Evolutionary conservation across 1,140 invertebrate species (phyloP).

Genomic region (Hermetia illucens): DNA sequence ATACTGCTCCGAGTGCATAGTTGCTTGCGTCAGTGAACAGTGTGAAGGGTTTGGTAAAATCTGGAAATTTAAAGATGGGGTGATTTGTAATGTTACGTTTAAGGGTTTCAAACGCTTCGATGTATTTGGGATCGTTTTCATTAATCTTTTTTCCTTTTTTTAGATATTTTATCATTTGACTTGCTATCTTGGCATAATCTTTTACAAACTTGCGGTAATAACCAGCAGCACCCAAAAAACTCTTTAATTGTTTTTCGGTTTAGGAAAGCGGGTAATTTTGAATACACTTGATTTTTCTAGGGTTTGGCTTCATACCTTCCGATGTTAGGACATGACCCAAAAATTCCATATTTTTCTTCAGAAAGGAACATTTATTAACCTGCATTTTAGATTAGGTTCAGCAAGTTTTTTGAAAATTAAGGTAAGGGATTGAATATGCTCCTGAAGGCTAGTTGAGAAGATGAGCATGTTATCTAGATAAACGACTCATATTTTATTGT

Average conservation of each 20-base stretch:
- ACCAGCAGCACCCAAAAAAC: slow-evolving; percentile 16
- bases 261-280: slow-evolving; percentile 10
- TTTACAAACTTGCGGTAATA: slow-evolving; percentile 26
- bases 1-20: too few relatives aligned
- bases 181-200: slow-evolving; percentile 17
- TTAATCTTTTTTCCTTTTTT: slow-evolving; percentile 1
- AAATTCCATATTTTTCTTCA: slow-evolving; percentile 12
- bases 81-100: too few relatives aligned
- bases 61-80: too few relatives aligned
- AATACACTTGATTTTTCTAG: slow-evolving; percentile 9
- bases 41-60: too few relatives aligned
- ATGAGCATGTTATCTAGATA: slow-evolving; percentile 13
- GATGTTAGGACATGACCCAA: slow-evolving; percentile 14
- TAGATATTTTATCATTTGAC: slow-evolving; percentile 14
- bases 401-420: too few relatives aligned
- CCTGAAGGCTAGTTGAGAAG: too few relatives aligned
- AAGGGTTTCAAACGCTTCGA: slow-evolving; percentile 8
- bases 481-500: slow-evolving; percentile 18
- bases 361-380: too few relatives aligned
- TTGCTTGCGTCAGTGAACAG: too few relatives aligned
- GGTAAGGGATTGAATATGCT: too few relatives aligned
- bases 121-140: slow-evolving; percentile 4
- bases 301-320: slow-evolving; percentile 10
- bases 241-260: not conserved
- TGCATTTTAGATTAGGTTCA: slow-evolving; percentile 17